Conservation (phyloP, 1,140 invertebrate species). For the Plodia interpunctella region DNA sequence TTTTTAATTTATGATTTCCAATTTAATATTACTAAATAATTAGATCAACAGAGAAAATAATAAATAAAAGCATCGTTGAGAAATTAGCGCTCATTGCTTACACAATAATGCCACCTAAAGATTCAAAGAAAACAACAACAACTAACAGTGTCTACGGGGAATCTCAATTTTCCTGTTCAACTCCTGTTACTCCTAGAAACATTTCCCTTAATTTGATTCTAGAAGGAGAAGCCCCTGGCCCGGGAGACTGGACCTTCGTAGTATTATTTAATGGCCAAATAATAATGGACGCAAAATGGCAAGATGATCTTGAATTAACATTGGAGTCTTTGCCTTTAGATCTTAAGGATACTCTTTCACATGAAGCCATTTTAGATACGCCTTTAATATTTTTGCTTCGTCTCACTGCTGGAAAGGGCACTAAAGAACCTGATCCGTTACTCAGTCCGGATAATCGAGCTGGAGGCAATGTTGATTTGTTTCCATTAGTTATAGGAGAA, state of each 20-base stretch:
- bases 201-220: constrained; percentile 35
- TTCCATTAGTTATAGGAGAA: constrained; percentile 56
- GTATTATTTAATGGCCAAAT: constrained; percentile 46
- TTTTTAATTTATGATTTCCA: no score
- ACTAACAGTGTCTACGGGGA: not conserved
- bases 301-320: constrained; percentile 23
- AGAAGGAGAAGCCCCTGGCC: constrained; percentile 33
- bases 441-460: constrained; percentile 50
- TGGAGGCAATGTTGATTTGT: constrained; percentile 54
- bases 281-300: constrained; percentile 51
- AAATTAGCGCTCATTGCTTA: no score
- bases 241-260: constrained; percentile 43
- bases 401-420: constrained; percentile 32
- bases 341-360: constrained; percentile 36
- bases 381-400: constrained; percentile 55
- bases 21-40: no score
- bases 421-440: constrained; percentile 58
- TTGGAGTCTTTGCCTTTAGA: constrained; percentile 38
- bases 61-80: no score
- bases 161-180: not conserved
- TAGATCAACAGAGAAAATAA: no score
- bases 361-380: constrained; percentile 34
- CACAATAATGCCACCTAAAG: no score
- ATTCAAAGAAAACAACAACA: constrained; percentile 5
- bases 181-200: constrained; percentile 24